Conservation (phyloP, 2,888 invertebrate genomes). For the Dimorphilus gyrociliatus region DNA sequence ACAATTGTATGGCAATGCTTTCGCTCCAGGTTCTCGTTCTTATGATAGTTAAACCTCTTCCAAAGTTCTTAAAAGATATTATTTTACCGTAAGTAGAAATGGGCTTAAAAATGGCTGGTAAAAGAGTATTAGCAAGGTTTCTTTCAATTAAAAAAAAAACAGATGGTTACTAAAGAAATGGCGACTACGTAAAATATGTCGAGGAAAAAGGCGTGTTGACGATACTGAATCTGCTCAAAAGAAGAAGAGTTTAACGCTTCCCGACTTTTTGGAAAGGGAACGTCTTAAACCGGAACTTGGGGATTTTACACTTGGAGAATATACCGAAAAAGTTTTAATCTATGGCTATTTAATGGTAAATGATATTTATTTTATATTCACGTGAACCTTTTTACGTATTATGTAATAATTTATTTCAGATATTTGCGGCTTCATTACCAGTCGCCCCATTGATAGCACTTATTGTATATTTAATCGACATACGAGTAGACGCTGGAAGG, state of each 20-base stretch:
- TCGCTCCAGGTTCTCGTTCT: slow-evolving; percentile 40
- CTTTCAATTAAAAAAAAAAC: too few relatives aligned
- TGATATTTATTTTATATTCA: slow-evolving; percentile 1
- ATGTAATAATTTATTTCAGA: slow-evolving; percentile 20
- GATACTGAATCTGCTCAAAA: background rate
- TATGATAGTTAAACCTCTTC: slow-evolving; percentile 39
- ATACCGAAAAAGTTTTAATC: slow-evolving; percentile 40
- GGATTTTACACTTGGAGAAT: slow-evolving; percentile 39
- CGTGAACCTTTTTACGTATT: too few relatives aligned
- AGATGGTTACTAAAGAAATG: background rate
- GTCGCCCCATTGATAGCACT: slow-evolving; percentile 40
- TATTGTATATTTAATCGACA: slow-evolving; percentile 35
- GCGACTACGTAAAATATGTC: slow-evolving; percentile 1
- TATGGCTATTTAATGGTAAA: slow-evolving; percentile 40
- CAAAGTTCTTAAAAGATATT: slow-evolving; percentile 38
- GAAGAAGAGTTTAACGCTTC: background rate
- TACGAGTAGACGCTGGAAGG: slow-evolving; percentile 36
- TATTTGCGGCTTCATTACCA: slow-evolving; percentile 41
- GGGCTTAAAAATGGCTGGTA: too few relatives aligned
- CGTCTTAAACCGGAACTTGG: slow-evolving; percentile 34
- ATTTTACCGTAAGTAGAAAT: slow-evolving; percentile 39
- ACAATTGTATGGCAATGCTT: slow-evolving; percentile 38
- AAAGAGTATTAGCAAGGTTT: too few relatives aligned
- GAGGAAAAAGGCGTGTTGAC: background rate
- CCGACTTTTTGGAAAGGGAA: slow-evolving; percentile 29